Conservation (phyloP, 30 jellyfish, hydroid and myxozoan genomes). For the Cassiopea xamachana region DNA sequence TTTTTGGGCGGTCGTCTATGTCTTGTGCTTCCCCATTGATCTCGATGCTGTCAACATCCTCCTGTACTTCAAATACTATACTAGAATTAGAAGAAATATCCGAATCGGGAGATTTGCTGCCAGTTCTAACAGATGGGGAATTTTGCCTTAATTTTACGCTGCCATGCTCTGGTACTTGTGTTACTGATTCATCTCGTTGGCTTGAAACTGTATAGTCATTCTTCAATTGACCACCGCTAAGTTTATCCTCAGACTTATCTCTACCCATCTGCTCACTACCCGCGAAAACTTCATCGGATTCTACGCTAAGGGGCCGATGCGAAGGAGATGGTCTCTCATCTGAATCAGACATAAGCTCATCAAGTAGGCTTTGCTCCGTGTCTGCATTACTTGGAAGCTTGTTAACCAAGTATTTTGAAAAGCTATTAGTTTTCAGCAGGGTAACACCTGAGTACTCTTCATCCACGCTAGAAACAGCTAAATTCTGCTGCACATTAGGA, state of each 20-base stretch:
- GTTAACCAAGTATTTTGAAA: conserved; percentile 39
- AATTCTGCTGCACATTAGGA: neutral
- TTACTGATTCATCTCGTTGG: neutral
- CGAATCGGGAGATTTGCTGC: neutral
- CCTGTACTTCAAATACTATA: neutral
- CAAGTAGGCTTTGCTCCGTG: conserved; percentile 22
- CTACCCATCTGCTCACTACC: neutral
- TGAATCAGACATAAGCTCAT: conserved; percentile 4
- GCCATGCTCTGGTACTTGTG: neutral
- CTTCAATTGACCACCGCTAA: neutral
- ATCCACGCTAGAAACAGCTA: neutral
- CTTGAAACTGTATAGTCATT: neutral
- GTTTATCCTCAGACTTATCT: neutral
- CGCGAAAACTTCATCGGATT: conserved; percentile 34
- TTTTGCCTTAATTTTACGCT: neutral
- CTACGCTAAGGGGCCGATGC: conserved; percentile 34
- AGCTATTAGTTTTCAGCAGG: conserved; percentile 7
- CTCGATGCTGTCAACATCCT: neutral
- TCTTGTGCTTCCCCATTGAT: neutral
- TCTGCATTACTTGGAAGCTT: conserved; percentile 3
- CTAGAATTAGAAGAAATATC: neutral
- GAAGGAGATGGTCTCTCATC: conserved; percentile 30
- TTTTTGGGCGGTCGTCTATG: conserved; percentile 48
- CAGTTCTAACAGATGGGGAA: neutral
- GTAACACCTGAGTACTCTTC: neutral